These are phyloP conservation scores for Tanypteryx hageni DNA, from an alignment of 2,888 invertebrate genomes.

Conservation along the genomic window DNA sequence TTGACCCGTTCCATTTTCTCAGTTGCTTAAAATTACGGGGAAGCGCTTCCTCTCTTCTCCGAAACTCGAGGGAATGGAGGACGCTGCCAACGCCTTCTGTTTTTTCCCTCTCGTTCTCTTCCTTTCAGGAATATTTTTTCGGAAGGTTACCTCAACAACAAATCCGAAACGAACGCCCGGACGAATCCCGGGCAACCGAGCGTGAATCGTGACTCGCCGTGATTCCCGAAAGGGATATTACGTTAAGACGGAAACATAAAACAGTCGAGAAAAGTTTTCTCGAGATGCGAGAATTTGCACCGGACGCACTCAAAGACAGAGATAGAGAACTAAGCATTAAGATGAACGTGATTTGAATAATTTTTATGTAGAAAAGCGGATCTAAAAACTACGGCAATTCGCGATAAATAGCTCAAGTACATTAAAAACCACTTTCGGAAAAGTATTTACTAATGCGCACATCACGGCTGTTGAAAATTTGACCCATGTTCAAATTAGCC, in stretches of 20 bases:
- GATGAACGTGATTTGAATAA: neutral
- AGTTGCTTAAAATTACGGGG: neutral
- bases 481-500: no score
- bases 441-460: no score
- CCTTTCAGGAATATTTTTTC: neutral
- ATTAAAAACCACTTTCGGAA: no score
- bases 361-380: no score
- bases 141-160: neutral
- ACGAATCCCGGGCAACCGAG: neutral
- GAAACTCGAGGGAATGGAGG: neutral
- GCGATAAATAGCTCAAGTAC: no score
- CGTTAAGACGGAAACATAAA: slow-evolving; percentile 51
- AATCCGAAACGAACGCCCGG: neutral
- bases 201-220: slow-evolving; percentile 39
- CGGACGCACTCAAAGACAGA: neutral
- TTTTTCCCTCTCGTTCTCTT: neutral
- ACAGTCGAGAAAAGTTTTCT: slow-evolving; percentile 19
- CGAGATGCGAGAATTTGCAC: neutral
- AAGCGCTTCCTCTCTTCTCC: neutral
- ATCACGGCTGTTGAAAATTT: no score
- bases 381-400: no score
- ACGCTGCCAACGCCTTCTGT: neutral
- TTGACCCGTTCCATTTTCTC: slow-evolving; percentile 12
- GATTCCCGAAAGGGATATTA: slow-evolving; percentile 26
- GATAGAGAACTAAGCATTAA: neutral